These are phyloP conservation scores for Nannospalax galili DNA, from an alignment of 2,113 vertebrate genomes.

Conservation along the genomic window DNA sequence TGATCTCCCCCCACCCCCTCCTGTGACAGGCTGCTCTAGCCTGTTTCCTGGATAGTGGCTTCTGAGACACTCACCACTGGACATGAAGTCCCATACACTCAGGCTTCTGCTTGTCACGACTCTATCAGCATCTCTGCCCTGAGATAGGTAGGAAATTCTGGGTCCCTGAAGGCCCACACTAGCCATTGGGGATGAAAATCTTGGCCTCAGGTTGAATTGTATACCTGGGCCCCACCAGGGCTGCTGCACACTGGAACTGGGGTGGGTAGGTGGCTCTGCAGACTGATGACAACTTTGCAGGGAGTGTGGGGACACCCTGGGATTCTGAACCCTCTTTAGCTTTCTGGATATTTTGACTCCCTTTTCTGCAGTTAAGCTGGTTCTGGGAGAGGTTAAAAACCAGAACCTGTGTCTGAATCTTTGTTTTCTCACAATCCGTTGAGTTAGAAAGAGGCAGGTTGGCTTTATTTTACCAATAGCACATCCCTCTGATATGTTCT, in stretches of 20 bases:
- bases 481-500: neutral
- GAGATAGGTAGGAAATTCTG: neutral
- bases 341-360: neutral
- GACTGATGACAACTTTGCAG: neutral
- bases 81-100: neutral
- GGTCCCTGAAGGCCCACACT: neutral
- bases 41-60: neutral
- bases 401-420: neutral
- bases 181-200: neutral
- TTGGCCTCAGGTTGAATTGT: neutral
- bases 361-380: neutral
- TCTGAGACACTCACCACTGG: neutral
- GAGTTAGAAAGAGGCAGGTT: neutral
- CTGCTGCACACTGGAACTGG: neutral
- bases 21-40: neutral
- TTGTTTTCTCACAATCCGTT: neutral
- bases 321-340: constrained; percentile 1
- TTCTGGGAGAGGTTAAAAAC: neutral
- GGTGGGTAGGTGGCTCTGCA: neutral
- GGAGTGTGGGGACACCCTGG: neutral
- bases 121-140: neutral
- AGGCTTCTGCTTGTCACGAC: neutral
- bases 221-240: neutral
- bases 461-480: neutral
- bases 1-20: too few relatives aligned